Evolutionary conservation across 2,797 vertebrate species (phyloP).

Genomic region (Urocyon cinereoargenteus): DNA sequence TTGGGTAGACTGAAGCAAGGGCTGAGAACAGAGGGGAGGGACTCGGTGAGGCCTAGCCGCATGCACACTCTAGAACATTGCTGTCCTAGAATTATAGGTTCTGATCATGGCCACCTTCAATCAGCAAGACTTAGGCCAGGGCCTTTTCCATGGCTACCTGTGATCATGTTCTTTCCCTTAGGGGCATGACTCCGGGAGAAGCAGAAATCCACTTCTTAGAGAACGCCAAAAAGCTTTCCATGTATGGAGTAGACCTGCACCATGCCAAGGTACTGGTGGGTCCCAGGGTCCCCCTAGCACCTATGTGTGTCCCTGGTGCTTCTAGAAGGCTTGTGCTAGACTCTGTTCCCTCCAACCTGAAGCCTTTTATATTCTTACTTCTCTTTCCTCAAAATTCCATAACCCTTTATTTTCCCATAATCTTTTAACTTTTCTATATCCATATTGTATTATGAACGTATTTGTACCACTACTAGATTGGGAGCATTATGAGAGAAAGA

Average conservation of each 20-base stretch:
- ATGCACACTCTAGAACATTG: background rate
- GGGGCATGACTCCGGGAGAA: slow-evolving; percentile 98
- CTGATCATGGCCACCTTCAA: background rate
- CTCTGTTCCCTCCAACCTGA: background rate
- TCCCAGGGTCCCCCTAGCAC: background rate
- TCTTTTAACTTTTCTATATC: background rate
- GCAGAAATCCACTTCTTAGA: slow-evolving; percentile 99
- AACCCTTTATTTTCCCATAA: background rate
- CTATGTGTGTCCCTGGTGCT: background rate
- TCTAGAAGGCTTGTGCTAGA: background rate
- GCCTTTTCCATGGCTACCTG: background rate
- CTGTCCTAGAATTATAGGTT: background rate
- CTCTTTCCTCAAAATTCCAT: background rate
- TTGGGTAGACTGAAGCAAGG: background rate
- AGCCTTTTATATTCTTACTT: slow-evolving; percentile 15
- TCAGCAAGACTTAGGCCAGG: background rate
- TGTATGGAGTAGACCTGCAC: slow-evolving; percentile 99
- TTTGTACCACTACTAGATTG: background rate
- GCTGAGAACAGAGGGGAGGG: background rate
- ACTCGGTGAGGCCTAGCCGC: background rate
- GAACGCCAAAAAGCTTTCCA: slow-evolving; percentile 99
- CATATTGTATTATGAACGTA: background rate
- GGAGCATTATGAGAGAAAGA: background rate
- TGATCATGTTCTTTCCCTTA: slow-evolving; percentile 84
- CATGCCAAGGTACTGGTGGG: slow-evolving; percentile 94